Evolutionary conservation across 1,140 invertebrate species (phyloP).

Genomic region (Drosophila tani): DNA sequence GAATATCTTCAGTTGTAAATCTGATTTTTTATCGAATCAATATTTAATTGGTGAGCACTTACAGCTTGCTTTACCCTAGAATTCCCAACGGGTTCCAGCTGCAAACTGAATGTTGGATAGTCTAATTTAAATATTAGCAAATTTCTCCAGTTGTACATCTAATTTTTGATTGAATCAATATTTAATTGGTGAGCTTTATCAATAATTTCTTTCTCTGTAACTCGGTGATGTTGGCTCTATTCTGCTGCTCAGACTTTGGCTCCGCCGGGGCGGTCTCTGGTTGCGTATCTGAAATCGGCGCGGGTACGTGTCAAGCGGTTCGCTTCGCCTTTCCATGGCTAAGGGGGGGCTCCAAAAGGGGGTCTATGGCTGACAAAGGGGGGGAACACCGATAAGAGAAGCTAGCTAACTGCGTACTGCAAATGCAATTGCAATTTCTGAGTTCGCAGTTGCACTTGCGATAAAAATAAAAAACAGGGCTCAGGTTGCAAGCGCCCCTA

Average conservation of each 20-base stretch:
- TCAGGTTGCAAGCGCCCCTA: conserved; percentile 56
- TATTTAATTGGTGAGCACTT: too few relatives aligned
- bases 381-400: conserved; percentile 30
- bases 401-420: conserved; percentile 44
- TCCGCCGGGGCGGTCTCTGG: conserved; percentile 15
- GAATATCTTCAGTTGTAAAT: too few relatives aligned
- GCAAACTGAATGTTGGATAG: too few relatives aligned
- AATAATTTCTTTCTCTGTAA: neutral
- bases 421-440: conserved; percentile 39
- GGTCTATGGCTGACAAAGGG: neutral
- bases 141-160: neutral
- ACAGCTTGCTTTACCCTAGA: too few relatives aligned
- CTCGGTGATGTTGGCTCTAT: neutral
- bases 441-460: conserved; percentile 36
- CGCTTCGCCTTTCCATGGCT: conserved; percentile 17
- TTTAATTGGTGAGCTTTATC: neutral
- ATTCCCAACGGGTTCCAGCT: too few relatives aligned
- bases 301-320: conserved; percentile 63
- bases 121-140: too few relatives aligned
- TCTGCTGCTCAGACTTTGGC: neutral
- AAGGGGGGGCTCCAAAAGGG: conserved; percentile 9
- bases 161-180: neutral
- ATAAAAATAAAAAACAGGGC: conserved; percentile 43
- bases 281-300: conserved; percentile 52
- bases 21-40: too few relatives aligned